Evolutionary conservation across 2,113 vertebrate species (phyloP).

Genomic region (Rutilus rutilus): DNA sequence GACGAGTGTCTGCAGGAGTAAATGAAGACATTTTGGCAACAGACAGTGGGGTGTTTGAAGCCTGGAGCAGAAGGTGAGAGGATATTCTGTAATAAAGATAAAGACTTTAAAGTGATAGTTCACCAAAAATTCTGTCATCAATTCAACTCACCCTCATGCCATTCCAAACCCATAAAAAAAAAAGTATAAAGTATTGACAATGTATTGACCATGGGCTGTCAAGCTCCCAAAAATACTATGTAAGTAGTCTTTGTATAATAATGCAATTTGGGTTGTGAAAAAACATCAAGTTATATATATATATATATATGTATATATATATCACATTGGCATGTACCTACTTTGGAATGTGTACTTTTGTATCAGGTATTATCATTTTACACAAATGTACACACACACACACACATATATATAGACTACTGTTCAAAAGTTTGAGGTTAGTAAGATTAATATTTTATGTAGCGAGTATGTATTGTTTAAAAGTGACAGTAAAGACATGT

Average conservation of each 20-base stretch:
- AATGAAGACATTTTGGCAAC: slow-evolving; percentile 94
- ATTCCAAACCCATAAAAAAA: neutral
- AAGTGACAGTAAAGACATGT: neutral
- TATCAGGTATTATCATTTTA: neutral
- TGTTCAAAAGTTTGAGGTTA: neutral
- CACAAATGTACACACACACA: neutral
- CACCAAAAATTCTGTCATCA: neutral
- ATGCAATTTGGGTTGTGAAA: neutral
- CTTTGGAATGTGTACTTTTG: neutral
- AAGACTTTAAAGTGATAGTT: neutral
- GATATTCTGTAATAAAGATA: slow-evolving; percentile 46
- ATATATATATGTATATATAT: too few relatives aligned
- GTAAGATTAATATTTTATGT: neutral
- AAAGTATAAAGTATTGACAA: too few relatives aligned
- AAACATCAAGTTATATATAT: neutral
- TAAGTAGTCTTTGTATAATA: neutral
- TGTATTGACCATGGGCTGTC: too few relatives aligned
- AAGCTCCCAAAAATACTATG: neutral
- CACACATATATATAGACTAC: neutral
- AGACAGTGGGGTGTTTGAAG: slow-evolving; percentile 97
- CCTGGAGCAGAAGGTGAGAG: slow-evolving; percentile 90
- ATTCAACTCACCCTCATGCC: neutral
- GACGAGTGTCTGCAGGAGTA: slow-evolving; percentile 88
- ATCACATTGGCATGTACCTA: neutral
- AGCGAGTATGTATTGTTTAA: neutral